Percentiles rank a stretch among this genome's conserved stretches.
phyloP scores from a whole-genome alignment of 2,113 vertebrate genomes.

The Monopterus albus region DNA sequence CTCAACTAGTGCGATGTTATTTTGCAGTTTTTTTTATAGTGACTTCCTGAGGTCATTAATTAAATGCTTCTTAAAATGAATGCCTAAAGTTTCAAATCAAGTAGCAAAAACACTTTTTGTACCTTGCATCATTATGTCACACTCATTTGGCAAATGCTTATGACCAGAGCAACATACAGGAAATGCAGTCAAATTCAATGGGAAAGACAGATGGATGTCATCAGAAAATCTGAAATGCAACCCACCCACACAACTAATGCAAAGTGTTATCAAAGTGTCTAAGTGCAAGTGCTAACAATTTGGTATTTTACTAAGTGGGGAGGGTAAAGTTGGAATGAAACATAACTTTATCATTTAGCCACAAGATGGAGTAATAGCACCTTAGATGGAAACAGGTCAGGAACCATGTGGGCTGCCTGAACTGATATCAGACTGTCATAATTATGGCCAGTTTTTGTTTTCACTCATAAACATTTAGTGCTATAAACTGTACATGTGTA shows the following conservation, averaged over 20 bases:
- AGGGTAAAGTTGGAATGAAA: background rate
- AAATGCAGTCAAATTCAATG: background rate
- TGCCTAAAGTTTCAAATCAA: background rate
- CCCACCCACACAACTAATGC: background rate
- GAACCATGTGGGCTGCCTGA: conserved; percentile 5
- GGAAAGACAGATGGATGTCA: background rate
- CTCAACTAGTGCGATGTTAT: no score
- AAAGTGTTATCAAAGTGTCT: background rate
- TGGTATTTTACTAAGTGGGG: background rate
- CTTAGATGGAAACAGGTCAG: conserved; percentile 25
- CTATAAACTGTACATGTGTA: background rate
- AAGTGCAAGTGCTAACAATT: background rate
- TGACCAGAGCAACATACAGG: no score
- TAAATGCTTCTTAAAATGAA: background rate
- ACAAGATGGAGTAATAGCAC: conserved; percentile 69
- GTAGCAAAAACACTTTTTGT: background rate
- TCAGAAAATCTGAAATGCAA: no score
- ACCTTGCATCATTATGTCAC: no score
- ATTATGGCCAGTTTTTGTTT: conserved; percentile 19
- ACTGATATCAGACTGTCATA: background rate
- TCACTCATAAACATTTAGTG: background rate
- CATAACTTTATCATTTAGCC: conserved; percentile 29
- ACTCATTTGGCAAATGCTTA: background rate
- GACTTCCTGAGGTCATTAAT: background rate
- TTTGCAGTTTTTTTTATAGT: background rate